A percentile compares a stretch with the other conserved stretches of the same genome.
Conservation (phyloP, 2,113 vertebrate genomes). For the Himantopus leucocephalus region DNA sequence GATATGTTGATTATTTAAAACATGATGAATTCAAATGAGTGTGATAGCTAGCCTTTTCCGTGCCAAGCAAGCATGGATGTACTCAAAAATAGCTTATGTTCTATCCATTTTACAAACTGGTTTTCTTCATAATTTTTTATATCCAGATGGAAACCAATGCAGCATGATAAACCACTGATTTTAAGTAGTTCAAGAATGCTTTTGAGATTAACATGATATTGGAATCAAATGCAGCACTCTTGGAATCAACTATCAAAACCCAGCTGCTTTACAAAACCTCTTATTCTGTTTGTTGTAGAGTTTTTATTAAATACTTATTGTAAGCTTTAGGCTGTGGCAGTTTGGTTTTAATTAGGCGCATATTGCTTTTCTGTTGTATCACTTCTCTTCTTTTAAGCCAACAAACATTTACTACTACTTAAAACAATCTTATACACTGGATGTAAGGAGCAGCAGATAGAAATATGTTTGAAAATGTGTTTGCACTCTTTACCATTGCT, state of each 20-base stretch:
- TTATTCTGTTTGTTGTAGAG: conserved; percentile 39
- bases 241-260: conserved; percentile 22
- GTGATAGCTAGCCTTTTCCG: neutral
- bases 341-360: conserved; percentile 45
- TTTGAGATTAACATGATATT: conserved; percentile 10
- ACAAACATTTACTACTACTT: conserved; percentile 13
- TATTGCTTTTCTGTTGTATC: conserved; percentile 17
- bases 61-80: neutral
- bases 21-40: neutral
- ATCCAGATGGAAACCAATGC: neutral
- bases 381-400: conserved; percentile 40
- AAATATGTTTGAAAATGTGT: neutral
- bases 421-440: neutral
- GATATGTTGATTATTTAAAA: conserved; percentile 22
- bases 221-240: neutral
- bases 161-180: neutral
- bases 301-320: conserved; percentile 4
- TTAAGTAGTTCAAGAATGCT: neutral
- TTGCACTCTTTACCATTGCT: neutral
- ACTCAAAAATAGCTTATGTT: neutral
- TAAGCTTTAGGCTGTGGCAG: conserved; percentile 8
- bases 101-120: neutral
- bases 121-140: neutral
- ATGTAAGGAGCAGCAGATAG: neutral
- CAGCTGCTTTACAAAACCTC: conserved; percentile 32